A percentile compares a stretch with the other conserved stretches of the same genome.
These are phyloP conservation scores for Kradibia gibbosae DNA, from an alignment of 1,140 invertebrate genomes.

Conservation along the genomic window DNA sequence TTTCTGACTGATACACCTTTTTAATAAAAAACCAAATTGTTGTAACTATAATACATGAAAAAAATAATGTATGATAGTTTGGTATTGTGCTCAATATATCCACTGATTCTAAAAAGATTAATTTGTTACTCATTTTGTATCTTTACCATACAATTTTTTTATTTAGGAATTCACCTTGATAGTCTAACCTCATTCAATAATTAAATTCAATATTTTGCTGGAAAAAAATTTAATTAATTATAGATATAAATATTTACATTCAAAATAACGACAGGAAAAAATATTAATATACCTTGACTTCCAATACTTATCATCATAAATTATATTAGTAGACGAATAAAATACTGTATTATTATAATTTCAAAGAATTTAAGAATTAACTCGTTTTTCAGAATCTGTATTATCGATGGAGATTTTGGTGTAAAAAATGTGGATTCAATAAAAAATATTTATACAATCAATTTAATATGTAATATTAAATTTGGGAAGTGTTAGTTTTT, in stretches of 20 bases:
- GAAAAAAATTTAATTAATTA: conserved; percentile 11
- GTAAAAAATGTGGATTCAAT: neutral
- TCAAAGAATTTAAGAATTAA: neutral
- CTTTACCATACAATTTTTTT: neutral
- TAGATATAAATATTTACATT: neutral
- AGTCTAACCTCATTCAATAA: conserved; percentile 27
- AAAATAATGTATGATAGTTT: conserved; percentile 76
- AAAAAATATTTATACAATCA: neutral
- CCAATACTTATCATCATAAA: neutral
- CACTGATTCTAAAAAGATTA: conserved; percentile 63
- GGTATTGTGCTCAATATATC: conserved; percentile 64
- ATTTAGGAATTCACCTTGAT: neutral
- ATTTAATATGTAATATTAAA: too few species aligned
- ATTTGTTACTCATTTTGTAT: conserved; percentile 57
- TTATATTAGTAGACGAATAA: neutral
- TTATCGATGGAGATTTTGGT: conserved; percentile 3
- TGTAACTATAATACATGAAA: conserved; percentile 74
- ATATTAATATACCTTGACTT: neutral
- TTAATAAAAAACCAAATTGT: conserved; percentile 76
- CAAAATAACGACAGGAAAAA: neutral
- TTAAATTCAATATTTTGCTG: neutral
- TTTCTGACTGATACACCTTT: conserved; percentile 66
- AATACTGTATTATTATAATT: neutral
- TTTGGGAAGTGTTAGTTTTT: too few species aligned
- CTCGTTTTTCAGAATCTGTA: neutral